Percentiles rank a stretch among this genome's conserved stretches.
Evolutionary conservation across 2,797 vertebrate species (phyloP).

Genomic region (Capromys pilorides): DNA sequence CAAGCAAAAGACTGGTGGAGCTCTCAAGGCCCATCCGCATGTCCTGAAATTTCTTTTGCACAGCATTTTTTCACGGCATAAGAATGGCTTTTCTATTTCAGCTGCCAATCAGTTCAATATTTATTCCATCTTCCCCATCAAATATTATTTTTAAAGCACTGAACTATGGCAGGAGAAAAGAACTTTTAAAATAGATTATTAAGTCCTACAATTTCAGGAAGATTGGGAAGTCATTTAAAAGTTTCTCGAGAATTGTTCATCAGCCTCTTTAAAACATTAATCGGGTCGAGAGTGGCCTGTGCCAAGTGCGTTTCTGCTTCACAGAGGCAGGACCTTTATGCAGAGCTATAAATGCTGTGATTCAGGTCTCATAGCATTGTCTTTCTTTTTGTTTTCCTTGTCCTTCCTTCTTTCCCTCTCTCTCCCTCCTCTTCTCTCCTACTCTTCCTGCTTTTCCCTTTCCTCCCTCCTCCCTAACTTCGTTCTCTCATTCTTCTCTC

Average conservation of each 20-base stretch:
- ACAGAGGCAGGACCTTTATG: background rate
- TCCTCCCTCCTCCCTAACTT: no score
- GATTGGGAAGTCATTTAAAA: constrained; percentile 74
- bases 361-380: background rate
- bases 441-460: no score
- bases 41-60: background rate
- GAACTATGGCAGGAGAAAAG: constrained; percentile 49
- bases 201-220: constrained; percentile 62
- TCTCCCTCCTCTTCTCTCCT: accelerated
- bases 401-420: no score
- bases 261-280: constrained; percentile 76
- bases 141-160: constrained; percentile 67
- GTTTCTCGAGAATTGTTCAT: constrained; percentile 75
- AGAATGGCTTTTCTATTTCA: constrained; percentile 33
- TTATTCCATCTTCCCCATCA: constrained; percentile 40
- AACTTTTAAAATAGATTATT: constrained; percentile 67
- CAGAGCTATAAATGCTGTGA: background rate
- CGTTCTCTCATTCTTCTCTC: background rate
- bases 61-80: background rate
- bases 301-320: constrained; percentile 46
- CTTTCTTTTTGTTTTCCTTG: no score
- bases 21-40: background rate
- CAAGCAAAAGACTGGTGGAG: background rate
- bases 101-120: constrained; percentile 57
- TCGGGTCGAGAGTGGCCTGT: constrained; percentile 48